Evolutionary conservation across 2,113 vertebrate species (phyloP), one percentile per base, ranked within the genome.

Genomic region (Ifrita kowaldi): DNA sequence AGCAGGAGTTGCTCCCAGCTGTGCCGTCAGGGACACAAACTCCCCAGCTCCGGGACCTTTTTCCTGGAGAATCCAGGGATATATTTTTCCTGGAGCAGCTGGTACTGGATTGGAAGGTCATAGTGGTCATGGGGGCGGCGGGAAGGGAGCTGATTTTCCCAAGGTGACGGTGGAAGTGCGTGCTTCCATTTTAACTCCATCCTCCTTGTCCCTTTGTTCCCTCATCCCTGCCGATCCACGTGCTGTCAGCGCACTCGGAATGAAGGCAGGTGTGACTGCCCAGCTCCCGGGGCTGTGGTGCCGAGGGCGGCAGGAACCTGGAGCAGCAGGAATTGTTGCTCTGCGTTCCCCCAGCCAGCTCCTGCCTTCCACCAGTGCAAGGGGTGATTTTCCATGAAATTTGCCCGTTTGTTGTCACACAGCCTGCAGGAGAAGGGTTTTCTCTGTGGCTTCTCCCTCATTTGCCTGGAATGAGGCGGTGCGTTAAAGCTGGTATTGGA

Each of bases 231-330:
- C 49, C 49, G 26, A 26, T 50, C 52, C 11, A 0, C 1, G 7
- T n/a, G 32, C 35, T 16, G 12, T 6, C 7, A 6, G 20, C 1
- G n/a, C 11, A 7, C 24, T 32, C 0, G 2, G 20, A 19, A 13
- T 37, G 4, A 22, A 17, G 47, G 70, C 13, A 4, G 24, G 26
- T 21, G 23, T 37, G 63, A 14, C 41, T 16, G 35, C 79, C 23
- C 28, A 5, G 39, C 32, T 60, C 28, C 68, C 50, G 17, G 12
- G 52, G 69, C 27, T 27, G 55, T 8, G 11, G 39, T 27, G 60
- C 55, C 27, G 4, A 35, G 46, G 41, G 39, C 46, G 44, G 57
- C 74, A 44, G 62, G 75, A 27, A 13, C 23, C 71, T 7, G 55
- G n/a, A 67, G 73, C 52, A 7, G 41, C 3, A 26, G 63, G 13